These are phyloP conservation scores for Dipodomys spectabilis DNA, from an alignment of 2,113 vertebrate species.

Conservation along the genomic window DNA sequence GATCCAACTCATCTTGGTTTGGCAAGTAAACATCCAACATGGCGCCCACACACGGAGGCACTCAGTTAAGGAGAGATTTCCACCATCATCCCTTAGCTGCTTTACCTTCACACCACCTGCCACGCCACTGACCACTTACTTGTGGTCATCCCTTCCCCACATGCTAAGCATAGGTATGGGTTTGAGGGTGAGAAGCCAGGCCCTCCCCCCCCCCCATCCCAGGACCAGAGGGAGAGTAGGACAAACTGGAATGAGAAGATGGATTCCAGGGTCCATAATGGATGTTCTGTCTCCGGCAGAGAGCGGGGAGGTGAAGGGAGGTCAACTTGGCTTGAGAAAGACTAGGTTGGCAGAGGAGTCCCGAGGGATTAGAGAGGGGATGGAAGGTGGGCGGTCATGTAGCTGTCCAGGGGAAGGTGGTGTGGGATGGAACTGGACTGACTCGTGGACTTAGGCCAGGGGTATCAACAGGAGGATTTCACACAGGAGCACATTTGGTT, in stretches of 20 bases:
- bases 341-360: not conserved
- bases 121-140: not conserved
- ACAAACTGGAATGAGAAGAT: not conserved
- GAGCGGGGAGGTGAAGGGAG: conserved; percentile 45
- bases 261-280: not conserved
- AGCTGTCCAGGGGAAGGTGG: not conserved
- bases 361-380: not conserved
- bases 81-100: too few relatives aligned
- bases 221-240: not conserved
- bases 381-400: not conserved
- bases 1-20: not conserved
- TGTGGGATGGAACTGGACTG: not conserved
- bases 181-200: not conserved
- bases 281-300: conserved; percentile 44
- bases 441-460: not conserved
- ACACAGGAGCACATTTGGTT: not conserved
- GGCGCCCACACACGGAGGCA: too few relatives aligned
- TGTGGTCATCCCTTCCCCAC: not conserved
- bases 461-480: not conserved
- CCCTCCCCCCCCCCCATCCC: too few relatives aligned
- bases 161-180: not conserved
- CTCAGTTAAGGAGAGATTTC: too few relatives aligned
- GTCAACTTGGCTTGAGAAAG: conserved; percentile 21
- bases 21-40: not conserved
- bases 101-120: not conserved